Conservation (phyloP, 1,140 invertebrate species). For the Drosophila ironensis region DNA sequence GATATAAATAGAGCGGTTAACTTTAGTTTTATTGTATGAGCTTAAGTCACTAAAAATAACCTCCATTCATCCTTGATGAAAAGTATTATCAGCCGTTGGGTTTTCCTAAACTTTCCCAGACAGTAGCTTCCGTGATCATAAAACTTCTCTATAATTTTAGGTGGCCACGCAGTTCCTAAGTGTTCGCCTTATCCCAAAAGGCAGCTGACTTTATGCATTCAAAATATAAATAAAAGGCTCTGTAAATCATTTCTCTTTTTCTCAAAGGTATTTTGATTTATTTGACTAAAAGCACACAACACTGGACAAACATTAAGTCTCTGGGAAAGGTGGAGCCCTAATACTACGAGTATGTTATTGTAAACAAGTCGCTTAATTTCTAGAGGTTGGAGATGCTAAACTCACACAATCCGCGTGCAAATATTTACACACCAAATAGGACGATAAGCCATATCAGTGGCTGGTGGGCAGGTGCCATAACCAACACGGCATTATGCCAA, state of each 20-base stretch:
- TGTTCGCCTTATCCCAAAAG: slow-evolving; percentile 1
- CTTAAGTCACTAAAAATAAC: slow-evolving; percentile 17
- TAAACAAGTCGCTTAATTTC: slow-evolving; percentile 38
- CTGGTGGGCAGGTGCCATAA: slow-evolving; percentile 38
- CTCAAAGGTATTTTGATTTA: slow-evolving; percentile 1
- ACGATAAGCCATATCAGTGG: slow-evolving; percentile 42
- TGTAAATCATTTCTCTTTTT: slow-evolving; percentile 9
- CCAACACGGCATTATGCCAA: slow-evolving; percentile 54
- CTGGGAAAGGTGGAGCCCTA: neutral
- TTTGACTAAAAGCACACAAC: slow-evolving; percentile 28
- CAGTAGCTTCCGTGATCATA: slow-evolving; percentile 17
- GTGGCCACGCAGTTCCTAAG: neutral
- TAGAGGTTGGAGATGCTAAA: slow-evolving; percentile 33
- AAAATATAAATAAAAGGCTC: neutral
- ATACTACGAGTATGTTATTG: slow-evolving; percentile 13
- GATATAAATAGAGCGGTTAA: too few species aligned
- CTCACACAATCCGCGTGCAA: slow-evolving; percentile 26
- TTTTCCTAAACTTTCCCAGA: neutral
- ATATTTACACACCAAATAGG: slow-evolving; percentile 33
- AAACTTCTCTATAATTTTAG: neutral
- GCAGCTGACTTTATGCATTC: neutral
- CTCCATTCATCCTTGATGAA: neutral
- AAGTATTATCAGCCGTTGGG: neutral
- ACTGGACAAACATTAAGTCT: slow-evolving; percentile 17
- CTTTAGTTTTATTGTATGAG: too few species aligned